These are phyloP conservation scores for Acipenser transmontanus DNA, from an alignment of 2,797 vertebrate species.

Conservation along the genomic window DNA sequence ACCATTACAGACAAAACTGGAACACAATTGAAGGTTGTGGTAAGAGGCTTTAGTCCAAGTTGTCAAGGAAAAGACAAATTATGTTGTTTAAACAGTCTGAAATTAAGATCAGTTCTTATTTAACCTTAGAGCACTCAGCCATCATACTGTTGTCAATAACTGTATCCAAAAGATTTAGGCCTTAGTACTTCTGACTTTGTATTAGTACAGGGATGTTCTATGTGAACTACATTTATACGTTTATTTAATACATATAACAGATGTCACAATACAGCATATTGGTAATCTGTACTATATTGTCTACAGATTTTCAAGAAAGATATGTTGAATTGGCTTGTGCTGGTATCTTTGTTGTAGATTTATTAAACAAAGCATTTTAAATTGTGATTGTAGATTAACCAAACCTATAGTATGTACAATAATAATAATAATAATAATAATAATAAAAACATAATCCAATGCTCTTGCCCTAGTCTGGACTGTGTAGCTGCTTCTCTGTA, in stretches of 20 bases:
- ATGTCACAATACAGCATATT: conserved; percentile 7
- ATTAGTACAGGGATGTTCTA: conserved; percentile 19
- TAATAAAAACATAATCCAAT: no score
- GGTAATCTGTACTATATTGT: no score
- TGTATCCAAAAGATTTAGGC: conserved; percentile 36
- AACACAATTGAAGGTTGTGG: conserved; percentile 39
- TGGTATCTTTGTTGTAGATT: no score
- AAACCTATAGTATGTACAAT: no score
- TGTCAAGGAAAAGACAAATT: conserved; percentile 33
- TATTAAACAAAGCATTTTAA: no score
- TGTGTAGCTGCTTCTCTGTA: no score
- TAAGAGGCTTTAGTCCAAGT: conserved; percentile 36
- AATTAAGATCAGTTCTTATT: conserved; percentile 35
- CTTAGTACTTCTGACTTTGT: conserved; percentile 20
- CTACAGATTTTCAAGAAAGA: no score
- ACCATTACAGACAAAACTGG: conserved; percentile 34
- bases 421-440: no score
- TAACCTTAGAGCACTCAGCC: conserved; percentile 22
- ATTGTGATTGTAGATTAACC: no score
- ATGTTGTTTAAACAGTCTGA: conserved; percentile 42
- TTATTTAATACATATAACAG: conserved; percentile 2
- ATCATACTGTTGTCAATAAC: conserved; percentile 22
- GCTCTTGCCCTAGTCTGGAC: no score
- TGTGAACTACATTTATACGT: conserved; percentile 12
- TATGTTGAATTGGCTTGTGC: no score